These are phyloP conservation scores for Falco peregrinus DNA, from an alignment of 2,797 vertebrate genomes.

Conservation along the genomic window DNA sequence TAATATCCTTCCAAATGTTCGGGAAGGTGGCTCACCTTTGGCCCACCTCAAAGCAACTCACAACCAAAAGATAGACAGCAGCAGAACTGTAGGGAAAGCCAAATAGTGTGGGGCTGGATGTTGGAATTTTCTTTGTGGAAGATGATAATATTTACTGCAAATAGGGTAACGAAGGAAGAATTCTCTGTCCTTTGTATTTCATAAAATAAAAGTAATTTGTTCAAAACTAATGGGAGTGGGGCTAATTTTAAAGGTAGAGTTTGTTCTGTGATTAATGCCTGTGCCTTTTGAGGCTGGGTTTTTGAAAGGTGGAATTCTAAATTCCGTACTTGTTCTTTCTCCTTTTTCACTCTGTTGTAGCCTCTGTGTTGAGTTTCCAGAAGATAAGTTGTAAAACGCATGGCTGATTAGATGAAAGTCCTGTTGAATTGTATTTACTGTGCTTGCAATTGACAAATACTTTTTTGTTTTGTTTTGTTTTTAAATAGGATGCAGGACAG, in stretches of 20 bases:
- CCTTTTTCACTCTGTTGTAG: neutral
- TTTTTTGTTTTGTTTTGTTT: neutral
- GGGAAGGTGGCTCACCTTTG: neutral
- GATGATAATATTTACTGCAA: neutral
- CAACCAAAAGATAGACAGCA: neutral
- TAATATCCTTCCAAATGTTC: neutral
- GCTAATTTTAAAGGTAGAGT: neutral
- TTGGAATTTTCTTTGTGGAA: neutral
- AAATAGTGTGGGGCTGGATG: neutral
- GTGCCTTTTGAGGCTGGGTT: neutral
- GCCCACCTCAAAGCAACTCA: neutral
- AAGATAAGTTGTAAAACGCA: neutral
- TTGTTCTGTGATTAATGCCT: neutral
- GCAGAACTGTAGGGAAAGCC: neutral
- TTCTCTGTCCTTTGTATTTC: neutral
- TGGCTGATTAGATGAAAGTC: neutral
- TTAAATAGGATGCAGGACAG: slow-evolving; percentile 88
- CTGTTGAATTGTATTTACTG: neutral
- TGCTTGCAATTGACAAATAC: neutral
- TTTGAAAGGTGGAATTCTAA: neutral
- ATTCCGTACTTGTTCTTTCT: neutral
- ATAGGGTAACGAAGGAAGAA: neutral
- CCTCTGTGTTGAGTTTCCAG: neutral
- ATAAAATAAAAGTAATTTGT: neutral
- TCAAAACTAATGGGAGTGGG: neutral